Base-by-base conservation (phyloP, 2,888 invertebrate species). In the Vanessa cardui region DNA sequence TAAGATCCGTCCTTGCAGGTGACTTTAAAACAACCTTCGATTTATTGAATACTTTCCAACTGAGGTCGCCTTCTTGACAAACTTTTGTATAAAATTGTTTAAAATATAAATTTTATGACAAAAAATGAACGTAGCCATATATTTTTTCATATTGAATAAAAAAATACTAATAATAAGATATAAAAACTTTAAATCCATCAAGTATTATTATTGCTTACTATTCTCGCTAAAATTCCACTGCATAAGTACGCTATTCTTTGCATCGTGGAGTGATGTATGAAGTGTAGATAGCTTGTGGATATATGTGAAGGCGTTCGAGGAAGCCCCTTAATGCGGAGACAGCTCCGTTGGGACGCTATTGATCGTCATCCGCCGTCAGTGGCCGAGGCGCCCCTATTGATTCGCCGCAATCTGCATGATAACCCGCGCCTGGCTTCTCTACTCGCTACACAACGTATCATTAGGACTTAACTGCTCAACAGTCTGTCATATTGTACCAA, bases 361-460 rank as follows among this genome's bases (percentile, higher is more conserved):
- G 92, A 92, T 92, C 91, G 92, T 91, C 91, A 91, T 90, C 90
- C 90, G 84, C 82, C 89, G 92, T 91, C 92, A 91, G 90, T 87
- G 89, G 86, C 83, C 90, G 89, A 86, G 89, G 85, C 89, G 86
- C 88, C 81, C 85, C 89, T 92, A 92, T 92, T 92, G 92, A 92
- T 92, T 92, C 89, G 88, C 90, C 90, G 90, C 92, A 92, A 92
- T 92, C 92, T 92, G 90, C 92, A 90, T 92, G 91, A 92, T 90
- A 90, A 87, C 90, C 86, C 87, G 88, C 85, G 87, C 84, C 84
- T 84, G 88, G 86, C 88, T 88, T 89, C 89, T 87, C 84, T 83
- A 83, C 78, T 74, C 74, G 54, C 54, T 56, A 56, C 50, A 65
- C 59, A 62, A 64, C 68, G 68, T 69, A 68, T 69, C 66, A 69